Evolutionary conservation across 2,888 invertebrate species (phyloP), one percentile per base, ranked within the genome.

Genomic region (Nasonia oneida): DNA sequence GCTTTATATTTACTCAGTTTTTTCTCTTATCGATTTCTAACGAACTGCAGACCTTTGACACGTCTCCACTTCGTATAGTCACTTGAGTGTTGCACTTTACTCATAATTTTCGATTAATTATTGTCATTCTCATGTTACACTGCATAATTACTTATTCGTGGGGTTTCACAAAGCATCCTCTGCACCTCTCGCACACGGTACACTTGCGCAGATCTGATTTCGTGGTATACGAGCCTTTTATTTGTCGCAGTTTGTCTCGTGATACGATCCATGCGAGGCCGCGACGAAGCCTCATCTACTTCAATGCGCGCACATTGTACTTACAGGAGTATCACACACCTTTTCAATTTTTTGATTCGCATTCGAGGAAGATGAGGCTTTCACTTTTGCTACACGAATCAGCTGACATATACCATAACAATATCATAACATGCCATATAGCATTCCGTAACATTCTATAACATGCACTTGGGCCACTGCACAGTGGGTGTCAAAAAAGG

Each of bases 391-490:
- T 29, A 29, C 12, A 57, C 18, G 15, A n/a, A 57, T 12, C 10
- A 67, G 29, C 23, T 29, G 23, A 29, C 67, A 15, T 67, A 33
- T 67, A 33, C 33, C 67, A 14, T n/a, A n/a, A 18, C 47, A 39
- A 39, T 39, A 42, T 39, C 29, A 23, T 50, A 47, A 74, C 33
- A 29, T 18, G 39, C 73, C 50, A 50, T 74, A 50, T 74, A 50
- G 47, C 74, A 74, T 6, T 50, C 57, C 76, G n/a, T 76, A 76
- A 61, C 57, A 77, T 77, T 61, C 42, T 6, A 53, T 23, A 23
- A 23, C 23, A 23, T 70, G 79, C 70, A 79, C 70, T 50, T 33
- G 10, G 33, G 37, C 67, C n/a, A 29, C 29, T 29, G 29, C 29
- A 29, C 29, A 29, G 29, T 29, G 29, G 29, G 29, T 29, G 29